Percentiles rank a stretch among this genome's conserved stretches.
These are phyloP conservation scores for Agriopis leucophaearia DNA, from an alignment of 2,888 invertebrate species.

Conservation along the genomic window DNA sequence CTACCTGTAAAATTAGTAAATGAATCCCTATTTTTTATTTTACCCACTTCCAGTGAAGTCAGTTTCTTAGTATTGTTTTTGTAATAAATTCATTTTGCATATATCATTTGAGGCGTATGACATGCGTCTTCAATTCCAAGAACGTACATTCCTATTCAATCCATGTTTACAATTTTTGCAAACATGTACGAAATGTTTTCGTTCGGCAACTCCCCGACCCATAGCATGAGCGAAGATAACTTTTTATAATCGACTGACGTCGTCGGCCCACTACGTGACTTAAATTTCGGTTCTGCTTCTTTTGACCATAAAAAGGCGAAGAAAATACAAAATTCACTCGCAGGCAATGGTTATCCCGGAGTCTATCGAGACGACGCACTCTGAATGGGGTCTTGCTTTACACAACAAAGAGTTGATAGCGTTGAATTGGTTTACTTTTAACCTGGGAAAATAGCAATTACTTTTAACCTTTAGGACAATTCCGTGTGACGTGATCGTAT, in stretches of 20 bases:
- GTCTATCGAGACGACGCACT: conserved; percentile 63
- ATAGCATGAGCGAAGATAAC: conserved; percentile 38
- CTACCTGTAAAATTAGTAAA: too few species aligned
- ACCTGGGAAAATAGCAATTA: conserved; percentile 36
- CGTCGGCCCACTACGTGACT: conserved; percentile 58
- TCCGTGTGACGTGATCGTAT: background rate
- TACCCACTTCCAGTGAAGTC: too few species aligned
- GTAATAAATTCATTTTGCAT: too few species aligned
- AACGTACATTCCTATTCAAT: conserved; percentile 27
- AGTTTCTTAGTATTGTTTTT: too few species aligned
- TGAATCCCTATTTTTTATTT: too few species aligned
- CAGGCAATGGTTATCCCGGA: conserved; percentile 65
- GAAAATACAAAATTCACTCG: conserved; percentile 58
- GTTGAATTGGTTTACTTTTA: conserved; percentile 56
- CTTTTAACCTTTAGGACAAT: conserved; percentile 19
- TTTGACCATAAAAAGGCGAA: conserved; percentile 54
- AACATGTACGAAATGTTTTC: conserved; percentile 34
- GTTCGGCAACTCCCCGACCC: conserved; percentile 25
- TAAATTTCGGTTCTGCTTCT: conserved; percentile 54
- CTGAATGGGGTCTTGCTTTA: conserved; percentile 60
- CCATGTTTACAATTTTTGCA: conserved; percentile 36
- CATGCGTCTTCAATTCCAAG: background rate
- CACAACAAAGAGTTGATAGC: conserved; percentile 67
- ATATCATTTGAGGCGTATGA: too few species aligned
- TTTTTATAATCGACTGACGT: conserved; percentile 49